Evolutionary conservation across 1,140 invertebrate species (phyloP).

Genomic region (Camponotus pennsylvanicus): DNA sequence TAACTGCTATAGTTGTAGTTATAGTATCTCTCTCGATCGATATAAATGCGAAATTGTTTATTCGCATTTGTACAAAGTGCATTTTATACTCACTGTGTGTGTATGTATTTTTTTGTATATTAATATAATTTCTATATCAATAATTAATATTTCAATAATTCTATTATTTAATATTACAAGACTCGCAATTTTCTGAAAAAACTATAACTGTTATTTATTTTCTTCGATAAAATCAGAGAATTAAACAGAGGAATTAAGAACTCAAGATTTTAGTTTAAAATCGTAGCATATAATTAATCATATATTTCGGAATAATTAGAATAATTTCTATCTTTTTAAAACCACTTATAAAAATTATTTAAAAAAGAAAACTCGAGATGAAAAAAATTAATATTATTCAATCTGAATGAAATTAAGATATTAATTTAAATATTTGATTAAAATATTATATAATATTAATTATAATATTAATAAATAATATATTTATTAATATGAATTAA

Average conservation of each 20-base stretch:
- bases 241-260: neutral
- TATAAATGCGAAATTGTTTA: neutral
- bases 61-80: neutral
- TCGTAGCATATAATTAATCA: neutral
- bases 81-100: neutral
- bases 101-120: neutral
- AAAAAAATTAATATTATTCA: no score
- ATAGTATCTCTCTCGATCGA: neutral
- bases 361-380: no score
- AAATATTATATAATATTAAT: no score
- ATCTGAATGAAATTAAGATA: no score
- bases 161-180: conserved; percentile 4
- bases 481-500: no score
- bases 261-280: neutral
- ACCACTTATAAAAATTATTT: no score
- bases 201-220: neutral
- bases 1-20: neutral
- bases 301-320: no score
- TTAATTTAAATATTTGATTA: no score
- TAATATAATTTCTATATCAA: no score
- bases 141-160: no score
- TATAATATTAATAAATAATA: no score
- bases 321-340: no score
- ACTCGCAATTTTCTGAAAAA: neutral
- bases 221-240: neutral